Percentiles rank a stretch among this genome's conserved stretches.
phyloP scores from a whole-genome alignment of 2,113 vertebrate species.

The Prochilodus magdalenae region DNA sequence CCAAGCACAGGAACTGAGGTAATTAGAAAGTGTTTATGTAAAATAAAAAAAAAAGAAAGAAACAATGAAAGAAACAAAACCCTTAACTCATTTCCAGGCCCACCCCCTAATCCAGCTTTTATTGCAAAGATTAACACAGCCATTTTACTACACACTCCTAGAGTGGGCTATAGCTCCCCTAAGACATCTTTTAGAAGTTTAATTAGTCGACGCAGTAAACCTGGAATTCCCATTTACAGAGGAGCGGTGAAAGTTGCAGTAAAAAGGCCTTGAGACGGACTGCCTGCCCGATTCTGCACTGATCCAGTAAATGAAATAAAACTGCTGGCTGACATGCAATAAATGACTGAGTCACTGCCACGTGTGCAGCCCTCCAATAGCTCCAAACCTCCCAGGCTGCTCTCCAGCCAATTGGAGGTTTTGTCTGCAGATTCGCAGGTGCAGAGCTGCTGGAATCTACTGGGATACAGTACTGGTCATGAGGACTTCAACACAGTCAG shows the following conservation, averaged over 20 bases:
- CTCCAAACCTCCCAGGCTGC: not conserved
- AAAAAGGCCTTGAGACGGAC: not conserved
- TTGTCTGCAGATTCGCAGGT: not conserved
- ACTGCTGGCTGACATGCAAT: not conserved
- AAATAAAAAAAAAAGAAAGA: not conserved
- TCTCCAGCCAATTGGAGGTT: not conserved
- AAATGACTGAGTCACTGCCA: constrained; percentile 4
- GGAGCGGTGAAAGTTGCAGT: constrained; percentile 24
- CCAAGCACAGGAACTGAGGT: not conserved
- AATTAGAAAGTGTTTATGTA: constrained; percentile 11
- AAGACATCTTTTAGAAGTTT: constrained; percentile 53
- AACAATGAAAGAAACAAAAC: not conserved
- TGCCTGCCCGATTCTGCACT: not conserved
- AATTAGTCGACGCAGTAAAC: constrained; percentile 55
- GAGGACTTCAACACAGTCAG: not conserved
- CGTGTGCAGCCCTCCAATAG: not conserved
- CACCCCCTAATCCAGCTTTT: constrained; percentile 42
- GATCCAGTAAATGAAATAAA: constrained; percentile 30
- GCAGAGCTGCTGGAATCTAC: not conserved
- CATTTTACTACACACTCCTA: constrained; percentile 27
- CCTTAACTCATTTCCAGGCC: not conserved
- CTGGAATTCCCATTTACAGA: constrained; percentile 46
- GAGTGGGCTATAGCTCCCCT: constrained; percentile 43
- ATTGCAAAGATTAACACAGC: constrained; percentile 53
- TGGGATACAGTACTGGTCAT: not conserved